Evolutionary conservation across 2,113 vertebrate genomes (phyloP).

Genomic region (Dipodomys spectabilis): DNA sequence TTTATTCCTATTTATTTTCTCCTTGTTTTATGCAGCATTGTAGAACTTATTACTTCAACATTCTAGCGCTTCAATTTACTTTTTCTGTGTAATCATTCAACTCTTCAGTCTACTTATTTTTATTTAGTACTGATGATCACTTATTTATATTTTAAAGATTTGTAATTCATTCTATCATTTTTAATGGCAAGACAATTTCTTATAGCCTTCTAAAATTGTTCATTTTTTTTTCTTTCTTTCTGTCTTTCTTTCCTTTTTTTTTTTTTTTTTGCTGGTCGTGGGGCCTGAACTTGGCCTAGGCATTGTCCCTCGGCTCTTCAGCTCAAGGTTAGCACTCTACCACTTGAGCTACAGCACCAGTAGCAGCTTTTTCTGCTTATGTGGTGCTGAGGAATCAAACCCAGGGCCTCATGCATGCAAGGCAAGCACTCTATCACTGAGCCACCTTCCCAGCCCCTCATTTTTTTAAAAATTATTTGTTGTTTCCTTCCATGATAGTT

Average conservation of each 20-base stretch:
- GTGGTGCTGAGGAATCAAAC: too few species aligned
- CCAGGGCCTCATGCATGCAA: too few species aligned
- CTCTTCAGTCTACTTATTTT: background rate
- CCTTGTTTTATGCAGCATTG: background rate
- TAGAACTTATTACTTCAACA: background rate
- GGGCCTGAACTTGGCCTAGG: too few species aligned
- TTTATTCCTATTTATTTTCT: background rate
- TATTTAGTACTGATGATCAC: background rate
- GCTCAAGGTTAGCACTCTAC: too few species aligned
- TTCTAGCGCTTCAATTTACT: background rate
- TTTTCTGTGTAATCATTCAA: background rate
- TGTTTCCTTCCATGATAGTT: background rate
- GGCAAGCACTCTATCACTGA: too few species aligned
- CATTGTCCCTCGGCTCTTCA: too few species aligned
- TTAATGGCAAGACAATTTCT: constrained; percentile 8
- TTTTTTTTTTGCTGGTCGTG: too few species aligned
- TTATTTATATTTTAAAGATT: constrained; percentile 55
- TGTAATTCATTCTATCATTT: constrained; percentile 21
- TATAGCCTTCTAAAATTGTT: background rate
- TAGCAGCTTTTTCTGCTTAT: too few species aligned
- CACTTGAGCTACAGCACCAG: too few species aligned
- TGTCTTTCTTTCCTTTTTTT: too few species aligned
- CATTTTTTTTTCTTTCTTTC: background rate
- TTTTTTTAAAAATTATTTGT: background rate
- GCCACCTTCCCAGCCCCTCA: too few species aligned